phyloP scores from a whole-genome alignment of 2,113 vertebrate species.

The Pithys albifrons region DNA sequence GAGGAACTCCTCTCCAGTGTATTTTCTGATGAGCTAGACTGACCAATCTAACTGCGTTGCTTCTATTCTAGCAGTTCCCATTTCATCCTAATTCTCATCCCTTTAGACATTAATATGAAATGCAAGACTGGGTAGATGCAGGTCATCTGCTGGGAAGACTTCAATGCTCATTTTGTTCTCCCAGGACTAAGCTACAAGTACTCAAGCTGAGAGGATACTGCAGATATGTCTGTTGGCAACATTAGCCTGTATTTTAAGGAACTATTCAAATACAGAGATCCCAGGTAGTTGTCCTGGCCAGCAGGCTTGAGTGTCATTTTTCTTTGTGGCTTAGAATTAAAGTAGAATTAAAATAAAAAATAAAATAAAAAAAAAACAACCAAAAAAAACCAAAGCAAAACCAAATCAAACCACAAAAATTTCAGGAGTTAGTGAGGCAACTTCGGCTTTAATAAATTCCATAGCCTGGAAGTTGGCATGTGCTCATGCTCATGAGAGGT shows the following conservation, averaged over 20 bases:
- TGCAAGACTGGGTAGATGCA: background rate
- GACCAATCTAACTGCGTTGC: background rate
- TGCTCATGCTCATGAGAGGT: accelerated
- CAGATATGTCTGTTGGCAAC: background rate
- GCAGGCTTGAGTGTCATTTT: background rate
- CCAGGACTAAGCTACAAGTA: background rate
- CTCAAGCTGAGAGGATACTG: background rate
- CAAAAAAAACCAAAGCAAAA: background rate
- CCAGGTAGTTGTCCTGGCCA: background rate
- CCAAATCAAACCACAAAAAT: background rate
- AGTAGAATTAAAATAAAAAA: background rate
- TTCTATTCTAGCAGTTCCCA: background rate
- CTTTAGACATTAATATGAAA: background rate
- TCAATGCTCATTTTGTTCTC: background rate
- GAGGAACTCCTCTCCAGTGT: background rate
- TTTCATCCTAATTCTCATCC: background rate
- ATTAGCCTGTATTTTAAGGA: background rate
- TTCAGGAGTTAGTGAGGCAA: background rate
- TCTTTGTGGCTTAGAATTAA: background rate
- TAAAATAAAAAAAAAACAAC: background rate
- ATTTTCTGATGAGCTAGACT: background rate
- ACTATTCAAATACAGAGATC: background rate
- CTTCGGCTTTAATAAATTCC: background rate
- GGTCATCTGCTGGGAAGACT: background rate
- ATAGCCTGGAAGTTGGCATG: background rate